Evolutionary conservation across 2,113 vertebrate genomes (phyloP).

Genomic region (Nymphicus hollandicus): DNA sequence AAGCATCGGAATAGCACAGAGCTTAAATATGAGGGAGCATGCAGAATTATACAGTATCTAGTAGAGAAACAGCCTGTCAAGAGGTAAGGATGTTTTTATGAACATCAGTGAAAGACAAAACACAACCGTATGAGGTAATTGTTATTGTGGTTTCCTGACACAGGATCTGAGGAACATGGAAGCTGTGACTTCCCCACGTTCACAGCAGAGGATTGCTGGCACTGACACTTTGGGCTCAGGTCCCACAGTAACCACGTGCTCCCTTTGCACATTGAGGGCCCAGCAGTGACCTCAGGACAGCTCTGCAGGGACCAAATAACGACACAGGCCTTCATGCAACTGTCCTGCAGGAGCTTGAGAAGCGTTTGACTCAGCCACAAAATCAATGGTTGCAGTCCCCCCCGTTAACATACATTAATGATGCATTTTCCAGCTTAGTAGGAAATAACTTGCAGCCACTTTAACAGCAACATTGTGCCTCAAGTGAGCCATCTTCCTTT

Average conservation of each 20-base stretch:
- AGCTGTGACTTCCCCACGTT: background rate
- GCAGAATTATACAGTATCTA: background rate
- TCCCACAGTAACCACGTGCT: background rate
- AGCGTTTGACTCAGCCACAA: background rate
- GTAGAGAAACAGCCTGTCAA: background rate
- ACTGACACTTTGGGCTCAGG: background rate
- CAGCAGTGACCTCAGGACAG: background rate
- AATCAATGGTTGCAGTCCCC: background rate
- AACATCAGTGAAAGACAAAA: background rate
- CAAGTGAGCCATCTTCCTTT: background rate
- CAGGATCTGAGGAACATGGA: background rate
- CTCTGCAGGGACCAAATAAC: background rate
- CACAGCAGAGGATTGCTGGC: background rate
- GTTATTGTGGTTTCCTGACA: background rate
- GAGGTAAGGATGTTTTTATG: background rate
- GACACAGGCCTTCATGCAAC: no score
- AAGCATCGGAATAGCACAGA: background rate
- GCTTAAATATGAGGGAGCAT: background rate
- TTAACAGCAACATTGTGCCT: accelerated
- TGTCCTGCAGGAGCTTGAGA: background rate
- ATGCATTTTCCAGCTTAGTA: background rate
- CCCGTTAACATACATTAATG: background rate
- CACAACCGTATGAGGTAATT: background rate
- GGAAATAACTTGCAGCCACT: background rate
- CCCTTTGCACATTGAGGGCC: background rate